Percentiles rank a stretch among this genome's conserved stretches.
Evolutionary conservation across 2,113 vertebrate species (phyloP).

Genomic region (Phoenicopterus ruber): DNA sequence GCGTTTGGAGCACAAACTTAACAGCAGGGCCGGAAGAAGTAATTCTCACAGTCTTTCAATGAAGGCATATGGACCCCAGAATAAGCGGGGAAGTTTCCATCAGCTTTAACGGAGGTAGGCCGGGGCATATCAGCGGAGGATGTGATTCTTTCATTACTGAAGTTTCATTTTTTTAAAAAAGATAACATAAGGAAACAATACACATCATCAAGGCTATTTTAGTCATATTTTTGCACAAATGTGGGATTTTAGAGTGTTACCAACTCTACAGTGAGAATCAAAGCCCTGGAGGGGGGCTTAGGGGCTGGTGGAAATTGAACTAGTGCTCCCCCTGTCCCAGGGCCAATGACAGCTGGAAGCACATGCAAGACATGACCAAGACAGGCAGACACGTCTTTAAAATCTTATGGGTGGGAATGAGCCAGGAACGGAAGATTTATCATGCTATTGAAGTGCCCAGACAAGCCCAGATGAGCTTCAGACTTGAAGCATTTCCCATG

Average conservation of each 20-base stretch:
- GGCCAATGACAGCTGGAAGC: neutral
- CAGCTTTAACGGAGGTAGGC: neutral
- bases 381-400: neutral
- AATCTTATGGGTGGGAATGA: neutral
- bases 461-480: neutral
- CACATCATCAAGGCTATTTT: neutral
- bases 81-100: neutral
- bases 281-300: neutral
- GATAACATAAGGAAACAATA: neutral
- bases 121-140: neutral
- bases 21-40: neutral
- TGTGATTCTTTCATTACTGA: neutral
- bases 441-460: neutral
- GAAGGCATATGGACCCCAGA: neutral
- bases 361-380: neutral
- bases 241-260: neutral
- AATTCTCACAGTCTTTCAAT: neutral
- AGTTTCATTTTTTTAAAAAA: neutral
- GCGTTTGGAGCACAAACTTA: neutral
- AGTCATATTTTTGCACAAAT: neutral
- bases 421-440: neutral
- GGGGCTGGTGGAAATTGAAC: neutral
- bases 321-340: neutral
- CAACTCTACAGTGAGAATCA: neutral
- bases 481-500: neutral